Evolutionary conservation across 2,797 vertebrate species (phyloP), one percentile per base, ranked within the genome.

Genomic region (Falco concolor): DNA sequence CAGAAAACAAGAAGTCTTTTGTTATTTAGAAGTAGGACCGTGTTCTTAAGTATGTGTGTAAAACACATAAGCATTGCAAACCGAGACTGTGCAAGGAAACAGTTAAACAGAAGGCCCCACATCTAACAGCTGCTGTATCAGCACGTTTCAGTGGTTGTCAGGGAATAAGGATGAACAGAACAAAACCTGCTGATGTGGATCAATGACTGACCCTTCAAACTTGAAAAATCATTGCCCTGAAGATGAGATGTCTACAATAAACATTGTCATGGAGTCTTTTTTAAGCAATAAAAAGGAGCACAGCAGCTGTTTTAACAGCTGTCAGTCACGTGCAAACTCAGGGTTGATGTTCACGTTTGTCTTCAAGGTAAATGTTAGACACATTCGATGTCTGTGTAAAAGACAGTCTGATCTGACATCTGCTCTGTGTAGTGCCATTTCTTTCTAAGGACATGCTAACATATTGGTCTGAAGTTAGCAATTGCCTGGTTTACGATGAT

Each of bases 211-310:
- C 68, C 60, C 72, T 80, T 89, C 72, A 75, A 45, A 74, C 65
- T 10, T 75, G 79, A 95, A 85, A 77, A 85, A 72, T 87, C 56
- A 75, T 28, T 67, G 49, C 68, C 84, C 53, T 77, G 72, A 75
- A 67, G 72, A 59, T 65, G 60, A 68, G 25, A 32, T 67, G 42
- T 52, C 52, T 69, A 3, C 82, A 77, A 7, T 73, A 54, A 79
- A 22, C 30, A 10, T 34, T 73, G 73, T 52, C 18, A 34, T 45
- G n/a, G n/a, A 56, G 27, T 16, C n/a, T 72, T 38, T 84, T 50
- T 13, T 27, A 49, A 42, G 70, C 52, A 83, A 23, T 40, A 21
- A 52, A 65, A 67, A 64, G 42, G 10, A 67, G 59, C 56, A 85
- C 20, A 70, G 68, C 60, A 87, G 47, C 78, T 92, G 75, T 67